Evolutionary conservation across 2,888 invertebrate species (phyloP).

Genomic region (Eurois occulta): DNA sequence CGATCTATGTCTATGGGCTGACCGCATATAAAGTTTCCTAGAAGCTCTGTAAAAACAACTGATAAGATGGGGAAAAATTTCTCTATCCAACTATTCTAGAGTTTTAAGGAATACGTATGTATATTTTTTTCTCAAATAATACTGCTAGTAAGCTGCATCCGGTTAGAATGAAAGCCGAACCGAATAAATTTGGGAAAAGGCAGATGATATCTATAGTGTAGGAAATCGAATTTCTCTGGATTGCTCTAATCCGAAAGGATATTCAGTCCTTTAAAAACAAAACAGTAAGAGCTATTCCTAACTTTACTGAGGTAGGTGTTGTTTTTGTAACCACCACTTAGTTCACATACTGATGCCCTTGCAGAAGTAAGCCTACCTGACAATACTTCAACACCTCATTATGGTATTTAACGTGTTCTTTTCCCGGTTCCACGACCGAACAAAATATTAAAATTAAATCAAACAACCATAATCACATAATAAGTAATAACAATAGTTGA

Average conservation of each 20-base stretch:
- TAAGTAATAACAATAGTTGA: conserved; percentile 38
- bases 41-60: not conserved
- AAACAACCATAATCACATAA: conserved; percentile 39
- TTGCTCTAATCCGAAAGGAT: not conserved
- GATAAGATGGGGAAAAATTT: not conserved
- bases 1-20: not conserved
- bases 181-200: no score
- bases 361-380: not conserved
- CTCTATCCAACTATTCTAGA: not conserved
- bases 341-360: not conserved
- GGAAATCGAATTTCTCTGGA: not conserved
- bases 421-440: conserved; percentile 34
- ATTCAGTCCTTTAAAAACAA: not conserved
- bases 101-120: not conserved
- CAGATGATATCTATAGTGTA: no score
- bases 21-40: not conserved
- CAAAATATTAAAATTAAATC: conserved; percentile 21
- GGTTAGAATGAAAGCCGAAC: no score
- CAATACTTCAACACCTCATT: conserved; percentile 3
- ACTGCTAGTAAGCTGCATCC: no score
- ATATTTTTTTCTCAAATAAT: not conserved
- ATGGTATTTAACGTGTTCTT: not conserved
- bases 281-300: not conserved
- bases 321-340: not conserved
- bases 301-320: not conserved